phyloP scores from a whole-genome alignment of 2,888 invertebrate species.

The Dysmachus trigonus region DNA sequence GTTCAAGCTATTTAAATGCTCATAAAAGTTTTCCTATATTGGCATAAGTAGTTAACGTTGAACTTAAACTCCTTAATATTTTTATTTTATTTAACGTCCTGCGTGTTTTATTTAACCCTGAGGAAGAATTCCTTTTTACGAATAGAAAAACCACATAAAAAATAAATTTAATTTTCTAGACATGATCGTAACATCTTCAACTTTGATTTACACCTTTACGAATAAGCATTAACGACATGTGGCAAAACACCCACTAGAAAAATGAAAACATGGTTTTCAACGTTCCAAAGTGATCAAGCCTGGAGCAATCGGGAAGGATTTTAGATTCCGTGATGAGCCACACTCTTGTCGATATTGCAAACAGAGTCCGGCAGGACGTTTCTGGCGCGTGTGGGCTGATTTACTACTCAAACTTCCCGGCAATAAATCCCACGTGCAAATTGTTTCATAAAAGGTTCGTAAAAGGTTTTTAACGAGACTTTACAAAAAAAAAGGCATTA shows the following conservation, averaged over 20 bases:
- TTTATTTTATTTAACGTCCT: neutral
- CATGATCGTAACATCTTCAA: neutral
- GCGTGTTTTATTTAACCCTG: neutral
- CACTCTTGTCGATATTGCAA: neutral
- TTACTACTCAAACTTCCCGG: neutral
- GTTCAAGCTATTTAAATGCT: neutral
- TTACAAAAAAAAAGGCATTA: neutral
- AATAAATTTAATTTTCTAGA: neutral
- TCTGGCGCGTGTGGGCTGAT: neutral
- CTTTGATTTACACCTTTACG: neutral
- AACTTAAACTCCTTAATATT: neutral
- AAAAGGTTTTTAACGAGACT: neutral
- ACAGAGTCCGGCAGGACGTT: neutral
- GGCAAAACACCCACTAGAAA: neutral
- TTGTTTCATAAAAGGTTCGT: neutral
- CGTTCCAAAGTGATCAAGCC: neutral
- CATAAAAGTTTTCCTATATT: neutral
- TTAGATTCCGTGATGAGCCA: neutral
- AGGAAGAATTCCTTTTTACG: neutral
- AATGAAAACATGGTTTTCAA: neutral
- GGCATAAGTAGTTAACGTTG: neutral
- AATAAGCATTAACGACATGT: neutral
- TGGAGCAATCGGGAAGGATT: neutral
- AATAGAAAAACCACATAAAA: neutral
- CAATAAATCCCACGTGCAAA: neutral